phyloP scores from a whole-genome alignment of 37 sponge, comb jelly and placozoan species.

The Axinella damicornis region DNA sequence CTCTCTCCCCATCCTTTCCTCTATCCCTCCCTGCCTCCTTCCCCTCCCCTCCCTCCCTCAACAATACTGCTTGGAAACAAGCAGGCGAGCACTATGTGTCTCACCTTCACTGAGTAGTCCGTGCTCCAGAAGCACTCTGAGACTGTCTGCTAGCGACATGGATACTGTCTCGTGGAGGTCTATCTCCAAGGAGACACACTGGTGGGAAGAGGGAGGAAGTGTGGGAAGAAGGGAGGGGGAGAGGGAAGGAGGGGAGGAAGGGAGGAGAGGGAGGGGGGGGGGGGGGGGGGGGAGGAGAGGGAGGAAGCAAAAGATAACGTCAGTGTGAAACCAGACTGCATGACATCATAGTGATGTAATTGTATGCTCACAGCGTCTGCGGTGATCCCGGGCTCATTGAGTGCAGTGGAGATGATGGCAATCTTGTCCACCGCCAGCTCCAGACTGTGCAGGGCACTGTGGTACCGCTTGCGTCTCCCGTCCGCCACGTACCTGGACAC shows the following conservation, averaged over 20 bases:
- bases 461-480: constrained; percentile 38
- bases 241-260: too few species aligned
- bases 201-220: not conserved
- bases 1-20: too few species aligned
- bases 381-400: constrained; percentile 20
- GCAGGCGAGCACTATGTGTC: not conserved
- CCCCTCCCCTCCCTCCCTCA: too few species aligned
- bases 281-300: too few species aligned
- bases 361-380: constrained; percentile 17
- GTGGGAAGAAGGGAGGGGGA: not conserved
- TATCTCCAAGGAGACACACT: constrained; percentile 46
- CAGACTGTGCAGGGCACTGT: constrained; percentile 47
- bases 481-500: not conserved
- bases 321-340: too few species aligned
- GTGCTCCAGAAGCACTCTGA: constrained; percentile 52
- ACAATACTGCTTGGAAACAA: too few species aligned
- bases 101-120: constrained; percentile 16
- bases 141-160: constrained; percentile 60
- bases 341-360: too few species aligned
- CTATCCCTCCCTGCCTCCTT: too few species aligned
- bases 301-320: too few species aligned
- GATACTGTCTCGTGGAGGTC: constrained; percentile 69
- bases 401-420: constrained; percentile 50
- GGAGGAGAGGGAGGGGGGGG: too few species aligned
- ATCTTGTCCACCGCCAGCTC: constrained; percentile 70